Evolutionary conservation across 2,797 vertebrate species (phyloP).

Genomic region (Neopelma chrysocephalum): DNA sequence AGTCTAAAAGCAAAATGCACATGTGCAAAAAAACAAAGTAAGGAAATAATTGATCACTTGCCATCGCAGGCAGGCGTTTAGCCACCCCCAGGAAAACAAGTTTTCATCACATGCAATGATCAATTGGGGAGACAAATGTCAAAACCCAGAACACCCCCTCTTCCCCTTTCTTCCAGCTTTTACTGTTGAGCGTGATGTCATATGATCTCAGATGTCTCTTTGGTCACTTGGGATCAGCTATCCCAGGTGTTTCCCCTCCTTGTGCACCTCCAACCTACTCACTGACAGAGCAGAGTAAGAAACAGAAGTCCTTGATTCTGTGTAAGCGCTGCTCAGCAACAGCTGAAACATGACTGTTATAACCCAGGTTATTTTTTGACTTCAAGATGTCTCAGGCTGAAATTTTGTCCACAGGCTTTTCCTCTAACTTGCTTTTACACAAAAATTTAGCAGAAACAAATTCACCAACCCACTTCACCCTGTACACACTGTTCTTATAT

Average conservation of each 20-base stretch:
- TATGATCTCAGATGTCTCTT: not conserved
- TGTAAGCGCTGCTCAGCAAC: accelerated
- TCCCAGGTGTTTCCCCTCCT: not conserved
- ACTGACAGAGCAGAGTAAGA: not conserved
- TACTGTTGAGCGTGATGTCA: too few relatives aligned
- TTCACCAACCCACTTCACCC: accelerated
- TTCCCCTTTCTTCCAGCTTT: not conserved
- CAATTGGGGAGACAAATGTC: not conserved
- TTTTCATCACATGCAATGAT: accelerated
- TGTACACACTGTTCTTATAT: not conserved
- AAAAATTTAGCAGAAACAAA: not conserved
- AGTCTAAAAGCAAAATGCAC: not conserved
- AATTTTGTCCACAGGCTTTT: not conserved
- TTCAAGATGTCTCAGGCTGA: not conserved
- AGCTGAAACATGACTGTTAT: not conserved
- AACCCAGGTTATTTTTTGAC: not conserved
- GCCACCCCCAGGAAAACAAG: not conserved
- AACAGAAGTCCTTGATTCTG: not conserved
- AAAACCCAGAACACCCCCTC: accelerated
- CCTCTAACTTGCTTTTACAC: not conserved
- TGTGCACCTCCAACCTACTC: not conserved
- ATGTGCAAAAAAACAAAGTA: not conserved
- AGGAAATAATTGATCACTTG: not conserved
- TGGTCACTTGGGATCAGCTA: not conserved
- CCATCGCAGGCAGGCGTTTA: accelerated